phyloP scores from a whole-genome alignment of 2,113 vertebrate genomes.

The Labeo catla region DNA sequence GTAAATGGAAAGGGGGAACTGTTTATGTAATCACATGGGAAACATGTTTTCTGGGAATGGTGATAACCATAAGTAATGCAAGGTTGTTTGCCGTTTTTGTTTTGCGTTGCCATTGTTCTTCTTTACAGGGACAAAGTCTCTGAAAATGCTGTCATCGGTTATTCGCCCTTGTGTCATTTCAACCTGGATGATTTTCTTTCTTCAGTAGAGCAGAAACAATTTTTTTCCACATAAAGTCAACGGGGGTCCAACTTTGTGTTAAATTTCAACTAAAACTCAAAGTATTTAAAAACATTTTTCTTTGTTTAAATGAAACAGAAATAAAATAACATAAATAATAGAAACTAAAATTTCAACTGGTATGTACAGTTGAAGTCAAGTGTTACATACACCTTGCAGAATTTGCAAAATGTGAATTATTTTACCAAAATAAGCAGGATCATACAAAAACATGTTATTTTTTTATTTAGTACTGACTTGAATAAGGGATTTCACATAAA shows the following conservation, averaged over 20 bases:
- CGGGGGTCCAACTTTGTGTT: background rate
- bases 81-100: background rate
- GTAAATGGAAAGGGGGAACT: background rate
- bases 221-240: background rate
- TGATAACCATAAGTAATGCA: background rate
- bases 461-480: no score
- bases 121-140: background rate
- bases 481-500: no score
- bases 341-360: no score
- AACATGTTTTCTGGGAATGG: conserved; percentile 10
- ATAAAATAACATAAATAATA: background rate
- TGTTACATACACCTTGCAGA: no score
- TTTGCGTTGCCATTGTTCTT: background rate
- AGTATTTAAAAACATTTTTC: background rate
- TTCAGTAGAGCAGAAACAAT: background rate
- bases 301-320: background rate
- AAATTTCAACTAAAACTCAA: background rate
- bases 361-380: no score
- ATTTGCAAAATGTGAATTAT: no score
- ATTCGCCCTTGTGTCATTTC: background rate
- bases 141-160: background rate
- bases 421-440: no score
- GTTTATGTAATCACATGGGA: conserved; percentile 26
- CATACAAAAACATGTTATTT: no score
- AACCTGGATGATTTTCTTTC: background rate